Evolutionary conservation across 2,888 invertebrate species (phyloP).

Genomic region (Gibbula magus): DNA sequence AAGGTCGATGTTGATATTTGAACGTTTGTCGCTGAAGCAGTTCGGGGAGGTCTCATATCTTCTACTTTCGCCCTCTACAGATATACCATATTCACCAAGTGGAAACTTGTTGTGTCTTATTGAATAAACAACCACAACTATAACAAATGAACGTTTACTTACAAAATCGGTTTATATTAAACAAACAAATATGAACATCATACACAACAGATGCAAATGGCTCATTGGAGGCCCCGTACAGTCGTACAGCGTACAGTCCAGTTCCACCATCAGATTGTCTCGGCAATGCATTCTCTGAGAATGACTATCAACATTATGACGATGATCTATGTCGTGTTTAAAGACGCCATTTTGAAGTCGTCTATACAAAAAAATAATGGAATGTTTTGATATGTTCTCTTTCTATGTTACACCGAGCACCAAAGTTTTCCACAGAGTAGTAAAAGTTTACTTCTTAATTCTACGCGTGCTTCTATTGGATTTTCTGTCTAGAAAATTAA

Average conservation of each 20-base stretch:
- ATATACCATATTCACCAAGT: no score
- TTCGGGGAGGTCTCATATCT: no score
- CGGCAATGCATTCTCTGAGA: not conserved
- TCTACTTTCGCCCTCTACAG: no score
- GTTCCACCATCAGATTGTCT: not conserved
- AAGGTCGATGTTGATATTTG: no score
- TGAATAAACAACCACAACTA: no score
- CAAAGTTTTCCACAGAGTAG: not conserved
- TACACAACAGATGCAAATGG: not conserved
- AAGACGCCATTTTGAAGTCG: not conserved
- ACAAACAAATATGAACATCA: constrained; percentile 20
- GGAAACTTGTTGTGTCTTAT: not conserved
- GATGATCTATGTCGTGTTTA: constrained; percentile 4
- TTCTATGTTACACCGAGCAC: not conserved
- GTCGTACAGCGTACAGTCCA: not conserved
- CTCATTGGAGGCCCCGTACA: not conserved
- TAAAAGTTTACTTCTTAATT: not conserved
- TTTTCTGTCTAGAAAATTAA: not conserved
- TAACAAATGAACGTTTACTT: not conserved
- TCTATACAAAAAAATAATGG: constrained; percentile 5
- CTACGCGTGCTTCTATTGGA: not conserved
- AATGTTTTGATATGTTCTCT: constrained; percentile 23
- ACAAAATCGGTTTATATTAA: constrained; percentile 21
- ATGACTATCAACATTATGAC: not conserved
- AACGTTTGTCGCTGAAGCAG: no score